Evolutionary conservation across 2,888 invertebrate species (phyloP).

Genomic region (Drosophila hawaiiensis): DNA sequence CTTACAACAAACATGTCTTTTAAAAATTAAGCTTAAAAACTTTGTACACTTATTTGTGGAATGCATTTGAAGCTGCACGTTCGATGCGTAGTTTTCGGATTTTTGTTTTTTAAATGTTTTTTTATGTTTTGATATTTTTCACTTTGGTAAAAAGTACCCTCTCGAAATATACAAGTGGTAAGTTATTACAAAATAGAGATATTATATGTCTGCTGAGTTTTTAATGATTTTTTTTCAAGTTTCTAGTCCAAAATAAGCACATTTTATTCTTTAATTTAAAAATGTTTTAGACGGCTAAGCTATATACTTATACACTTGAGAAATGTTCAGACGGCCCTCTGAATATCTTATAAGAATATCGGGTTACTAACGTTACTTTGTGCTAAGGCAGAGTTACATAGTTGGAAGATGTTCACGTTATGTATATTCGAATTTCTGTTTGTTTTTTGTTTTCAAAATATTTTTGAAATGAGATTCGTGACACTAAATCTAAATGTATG

Average conservation of each 20-base stretch:
- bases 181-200: conserved; percentile 72
- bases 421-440: conserved; percentile 21
- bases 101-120: conserved; percentile 6
- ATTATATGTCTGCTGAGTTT: conserved; percentile 13
- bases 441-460: conserved; percentile 10
- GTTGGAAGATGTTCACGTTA: conserved; percentile 71
- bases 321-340: not conserved
- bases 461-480: conserved; percentile 28
- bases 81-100: conserved; percentile 55
- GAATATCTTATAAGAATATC: conserved; percentile 52
- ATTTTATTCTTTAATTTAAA: conserved; percentile 24
- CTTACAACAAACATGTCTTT: conserved; percentile 58
- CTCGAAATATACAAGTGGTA: conserved; percentile 57
- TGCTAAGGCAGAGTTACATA: conserved; percentile 77
- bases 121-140: conserved; percentile 10
- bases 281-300: conserved; percentile 27
- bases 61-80: conserved; percentile 52
- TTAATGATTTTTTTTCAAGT: conserved; percentile 6
- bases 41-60: conserved; percentile 63
- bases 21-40: conserved; percentile 37
- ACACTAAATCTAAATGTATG: conserved; percentile 55
- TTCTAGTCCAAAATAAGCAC: conserved; percentile 38
- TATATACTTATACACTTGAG: conserved; percentile 12
- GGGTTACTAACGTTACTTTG: conserved; percentile 65
- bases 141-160: conserved; percentile 57